phyloP scores from a whole-genome alignment of 2,113 vertebrate species.

The Ancistrus triradiatus region DNA sequence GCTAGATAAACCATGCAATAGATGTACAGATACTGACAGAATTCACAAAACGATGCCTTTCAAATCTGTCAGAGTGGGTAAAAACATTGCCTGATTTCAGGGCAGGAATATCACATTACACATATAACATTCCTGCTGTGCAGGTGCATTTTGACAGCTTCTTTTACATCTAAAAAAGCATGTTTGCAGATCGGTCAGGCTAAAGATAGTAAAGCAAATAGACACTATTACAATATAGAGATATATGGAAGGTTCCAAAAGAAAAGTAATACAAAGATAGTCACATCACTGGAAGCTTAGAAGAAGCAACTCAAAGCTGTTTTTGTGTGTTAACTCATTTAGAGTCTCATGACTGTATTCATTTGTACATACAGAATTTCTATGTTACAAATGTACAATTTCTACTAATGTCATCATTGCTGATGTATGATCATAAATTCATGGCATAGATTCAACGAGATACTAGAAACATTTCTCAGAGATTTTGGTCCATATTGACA shows the following conservation, averaged over 20 bases:
- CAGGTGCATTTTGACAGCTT: not conserved
- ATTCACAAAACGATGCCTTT: constrained; percentile 14
- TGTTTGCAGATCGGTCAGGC: not conserved
- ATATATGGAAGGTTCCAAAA: not conserved
- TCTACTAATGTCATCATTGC: not conserved
- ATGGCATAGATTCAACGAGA: too few species aligned
- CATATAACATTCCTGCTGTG: constrained; percentile 7
- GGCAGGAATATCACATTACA: too few species aligned
- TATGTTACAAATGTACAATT: too few species aligned
- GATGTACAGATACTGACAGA: constrained; percentile 7
- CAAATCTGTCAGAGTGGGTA: constrained; percentile 10
- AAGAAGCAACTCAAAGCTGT: too few species aligned
- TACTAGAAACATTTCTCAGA: too few species aligned
- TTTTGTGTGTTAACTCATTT: too few species aligned
- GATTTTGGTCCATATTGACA: too few species aligned
- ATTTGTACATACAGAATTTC: too few species aligned
- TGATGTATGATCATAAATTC: not conserved
- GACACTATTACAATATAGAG: not conserved
- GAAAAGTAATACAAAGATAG: not conserved
- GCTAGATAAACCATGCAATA: constrained; percentile 10
- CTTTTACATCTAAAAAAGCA: not conserved
- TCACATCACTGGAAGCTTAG: too few species aligned
- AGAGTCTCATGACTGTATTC: too few species aligned
- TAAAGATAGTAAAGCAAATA: not conserved
- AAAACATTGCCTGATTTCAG: constrained; percentile 12